A percentile compares a stretch with the other conserved stretches of the same genome.
Conservation (phyloP, 2,797 vertebrate genomes). For the Dendrocincla tyrannina region DNA sequence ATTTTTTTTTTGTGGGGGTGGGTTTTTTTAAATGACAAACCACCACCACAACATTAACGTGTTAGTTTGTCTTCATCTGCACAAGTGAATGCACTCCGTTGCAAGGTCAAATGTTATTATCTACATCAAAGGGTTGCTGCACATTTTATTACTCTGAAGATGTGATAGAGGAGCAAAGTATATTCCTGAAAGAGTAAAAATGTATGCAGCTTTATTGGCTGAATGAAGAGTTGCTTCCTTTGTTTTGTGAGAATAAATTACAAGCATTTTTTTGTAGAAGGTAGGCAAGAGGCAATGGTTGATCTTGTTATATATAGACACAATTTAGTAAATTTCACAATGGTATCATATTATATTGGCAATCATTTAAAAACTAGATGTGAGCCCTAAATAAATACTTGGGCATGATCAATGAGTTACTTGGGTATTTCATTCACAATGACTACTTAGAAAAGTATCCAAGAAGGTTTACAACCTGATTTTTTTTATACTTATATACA, state of each 20-base stretch:
- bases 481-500: not conserved
- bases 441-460: not conserved
- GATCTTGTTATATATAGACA: not conserved
- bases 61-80: constrained; percentile 12
- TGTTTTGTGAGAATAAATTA: constrained; percentile 1
- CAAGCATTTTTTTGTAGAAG: not conserved
- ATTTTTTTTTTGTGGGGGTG: too few relatives aligned
- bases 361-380: not conserved
- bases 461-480: not conserved
- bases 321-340: not conserved
- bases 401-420: not conserved
- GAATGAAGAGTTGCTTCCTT: constrained; percentile 35
- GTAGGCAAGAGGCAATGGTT: not conserved
- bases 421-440: not conserved
- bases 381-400: not conserved
- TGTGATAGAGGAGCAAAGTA: not conserved
- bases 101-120: constrained; percentile 66
- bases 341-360: not conserved
- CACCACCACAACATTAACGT: not conserved
- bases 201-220: not conserved
- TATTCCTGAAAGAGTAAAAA: constrained; percentile 18
- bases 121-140: constrained; percentile 32
- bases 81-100: not conserved
- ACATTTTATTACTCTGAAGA: constrained; percentile 45
- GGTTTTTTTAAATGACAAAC: not conserved